These are phyloP conservation scores for Gymnarchus niloticus DNA, from an alignment of 2,113 vertebrate genomes.

Conservation along the genomic window DNA sequence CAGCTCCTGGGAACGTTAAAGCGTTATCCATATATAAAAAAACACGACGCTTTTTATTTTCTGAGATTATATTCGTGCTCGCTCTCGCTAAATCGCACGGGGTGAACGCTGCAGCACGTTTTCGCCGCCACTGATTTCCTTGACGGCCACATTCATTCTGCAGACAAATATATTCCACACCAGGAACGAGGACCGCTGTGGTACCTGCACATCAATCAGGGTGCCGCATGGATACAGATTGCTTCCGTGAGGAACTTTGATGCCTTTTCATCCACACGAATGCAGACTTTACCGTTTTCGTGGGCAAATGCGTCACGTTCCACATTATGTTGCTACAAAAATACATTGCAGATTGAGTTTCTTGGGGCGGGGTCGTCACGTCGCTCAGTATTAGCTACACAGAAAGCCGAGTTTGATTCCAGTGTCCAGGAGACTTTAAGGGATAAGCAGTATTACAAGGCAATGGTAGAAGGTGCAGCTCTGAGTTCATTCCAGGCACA, in stretches of 20 bases:
- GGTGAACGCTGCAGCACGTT: neutral
- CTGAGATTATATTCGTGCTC: conserved; percentile 1
- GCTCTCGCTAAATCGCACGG: neutral
- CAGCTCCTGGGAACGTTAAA: neutral
- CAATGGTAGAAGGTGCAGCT: no score
- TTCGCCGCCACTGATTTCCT: conserved; percentile 1
- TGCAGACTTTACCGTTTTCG: neutral
- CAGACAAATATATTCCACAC: neutral
- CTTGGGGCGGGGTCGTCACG: neutral
- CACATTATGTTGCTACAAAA: neutral
- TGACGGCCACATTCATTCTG: neutral
- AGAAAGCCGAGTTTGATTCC: neutral
- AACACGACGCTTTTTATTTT: neutral
- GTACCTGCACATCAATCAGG: neutral
- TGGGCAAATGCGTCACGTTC: neutral
- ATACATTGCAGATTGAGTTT: neutral
- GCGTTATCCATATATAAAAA: no score
- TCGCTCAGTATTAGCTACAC: neutral
- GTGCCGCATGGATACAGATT: neutral
- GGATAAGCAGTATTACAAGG: no score
- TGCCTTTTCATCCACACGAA: neutral
- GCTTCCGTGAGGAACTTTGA: neutral
- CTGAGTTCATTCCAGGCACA: no score
- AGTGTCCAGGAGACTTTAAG: neutral
- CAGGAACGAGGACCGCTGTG: neutral